A percentile compares a stretch with the other conserved stretches of the same genome.
Evolutionary conservation across 1,140 invertebrate genomes (phyloP).

Genomic region (Bombus consobrinus): DNA sequence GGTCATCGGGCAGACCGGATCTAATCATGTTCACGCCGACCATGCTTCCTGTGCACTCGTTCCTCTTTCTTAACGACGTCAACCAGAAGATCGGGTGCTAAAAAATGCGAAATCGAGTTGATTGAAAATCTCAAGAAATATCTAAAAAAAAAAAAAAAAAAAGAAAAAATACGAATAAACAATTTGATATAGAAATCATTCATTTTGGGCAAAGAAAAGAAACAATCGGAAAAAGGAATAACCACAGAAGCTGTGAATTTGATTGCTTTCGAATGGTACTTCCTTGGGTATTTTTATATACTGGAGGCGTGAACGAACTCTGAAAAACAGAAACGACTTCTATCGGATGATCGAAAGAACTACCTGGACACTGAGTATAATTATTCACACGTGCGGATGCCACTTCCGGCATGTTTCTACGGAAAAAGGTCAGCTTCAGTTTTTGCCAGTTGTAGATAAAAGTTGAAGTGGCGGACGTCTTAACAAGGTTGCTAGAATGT

Average conservation of each 20-base stretch:
- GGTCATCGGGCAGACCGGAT: slow-evolving; percentile 43
- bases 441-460: not conserved
- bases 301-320: not conserved
- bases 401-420: not conserved
- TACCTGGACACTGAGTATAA: not conserved
- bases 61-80: not conserved
- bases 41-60: not conserved
- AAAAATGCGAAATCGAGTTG: not conserved
- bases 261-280: slow-evolving; percentile 6
- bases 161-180: not conserved
- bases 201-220: not conserved
- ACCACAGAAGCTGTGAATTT: not conserved
- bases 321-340: not conserved
- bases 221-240: not conserved
- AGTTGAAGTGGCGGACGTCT: not conserved
- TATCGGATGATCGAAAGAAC: not conserved
- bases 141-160: not conserved
- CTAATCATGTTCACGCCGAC: slow-evolving; percentile 46
- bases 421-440: not conserved
- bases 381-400: slow-evolving; percentile 20
- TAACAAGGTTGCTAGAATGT: slow-evolving; percentile 1
- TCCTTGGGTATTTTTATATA: no score
- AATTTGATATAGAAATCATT: not conserved
- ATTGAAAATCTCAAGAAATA: not conserved
- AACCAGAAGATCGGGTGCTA: not conserved